Evolutionary conservation across 2,888 invertebrate species (phyloP), one percentile per base, ranked within the genome.

Genomic region (Platycheirus albimanus): DNA sequence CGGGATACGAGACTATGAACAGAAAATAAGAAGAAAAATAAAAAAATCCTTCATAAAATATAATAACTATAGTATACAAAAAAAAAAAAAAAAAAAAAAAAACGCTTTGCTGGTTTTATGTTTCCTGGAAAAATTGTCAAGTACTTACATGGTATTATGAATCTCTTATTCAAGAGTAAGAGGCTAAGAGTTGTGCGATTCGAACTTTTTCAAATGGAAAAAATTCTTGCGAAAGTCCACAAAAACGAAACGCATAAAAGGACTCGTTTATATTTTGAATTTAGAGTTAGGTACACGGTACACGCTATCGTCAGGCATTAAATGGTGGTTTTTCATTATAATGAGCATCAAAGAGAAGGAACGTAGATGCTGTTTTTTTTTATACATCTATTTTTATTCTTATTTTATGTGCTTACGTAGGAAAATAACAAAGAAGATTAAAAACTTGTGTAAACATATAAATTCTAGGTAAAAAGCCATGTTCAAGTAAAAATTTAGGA

Each of bases 121-220:
- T 41, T 52, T 72, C 51, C 41, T 13, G 49, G 51, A 54, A 69
- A 75, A 75, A 70, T 63, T 69, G 63, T 75, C 75, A 80, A 70
- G 80, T 41, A 70, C 61, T 58, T 78, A 58, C 38, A 36, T 38
- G 69, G 63, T 33, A 41, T 69, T 67, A 64, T 64, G 38, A 49
- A 72, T 61, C 36, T 79, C 56, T 58, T 80, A 49, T 33, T 64
- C 51, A 20, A 28, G 30, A 80, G 38, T 58, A 41, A 56, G 56
- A 20, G 38, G 64, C 54, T 52, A 67, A 51, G 58, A 54, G 67
- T 58, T 66, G 20, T 28, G 49, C 64, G 66, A 81, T 80, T 80
- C 76, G 51, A 70, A 76, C 13, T 76, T 66, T 66, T 51, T 70
- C 43, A 76, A 66, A 76, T 56, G 80, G 41, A 80, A 80, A 56